Evolutionary conservation across 2,797 vertebrate species (phyloP), one percentile per base, ranked within the genome.

Genomic region (Odontamblyopus lacepedii): DNA sequence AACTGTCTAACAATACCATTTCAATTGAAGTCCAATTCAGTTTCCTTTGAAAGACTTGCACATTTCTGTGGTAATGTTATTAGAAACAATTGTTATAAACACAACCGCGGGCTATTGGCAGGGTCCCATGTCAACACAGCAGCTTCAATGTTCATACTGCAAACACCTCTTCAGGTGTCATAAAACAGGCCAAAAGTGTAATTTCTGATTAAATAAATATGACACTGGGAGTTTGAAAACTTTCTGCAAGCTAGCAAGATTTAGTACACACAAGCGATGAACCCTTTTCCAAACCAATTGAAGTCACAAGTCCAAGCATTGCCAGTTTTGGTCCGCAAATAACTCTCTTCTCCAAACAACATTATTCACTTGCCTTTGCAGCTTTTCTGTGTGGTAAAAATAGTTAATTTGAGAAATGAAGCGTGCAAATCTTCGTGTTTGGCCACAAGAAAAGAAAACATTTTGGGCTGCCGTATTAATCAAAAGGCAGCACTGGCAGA

Each of bases 41-140:
- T 23, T 55, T 55, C 19, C 6, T 55, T n/a, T n/a, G 55, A 26
- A 44, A 44, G n/a, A 48, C 26, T 27, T 38, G 26, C 4, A 44
- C 32, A 4, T 38, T 16, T 18, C 19, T 63, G 23, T 9, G 32
- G 30, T 38, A 38, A 26, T n/a, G 38, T 64, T 44, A 26, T 13
- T 48, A 12, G 4, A 63, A 63, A 63, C 35, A 38, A 30, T 63
- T 7, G 27, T 13, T 1, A 16, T n/a, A 67, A 73, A 67, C 16
- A 66, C 7, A 41, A 59, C 29, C 64, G 50, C 19, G 30, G 44
- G 4, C 67, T 70, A 16, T 59, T 77, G 81, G 80, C 69, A 71
- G 13, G 30, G 66, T 71, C 70, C 56, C 0, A 41, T 68, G 78
- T 75, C 57, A 76, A 11, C 15, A 4, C 66, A 51, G 16, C 27